Evolutionary conservation across 2,113 vertebrate species (phyloP).

Genomic region (Pygoscelis adeliae): DNA sequence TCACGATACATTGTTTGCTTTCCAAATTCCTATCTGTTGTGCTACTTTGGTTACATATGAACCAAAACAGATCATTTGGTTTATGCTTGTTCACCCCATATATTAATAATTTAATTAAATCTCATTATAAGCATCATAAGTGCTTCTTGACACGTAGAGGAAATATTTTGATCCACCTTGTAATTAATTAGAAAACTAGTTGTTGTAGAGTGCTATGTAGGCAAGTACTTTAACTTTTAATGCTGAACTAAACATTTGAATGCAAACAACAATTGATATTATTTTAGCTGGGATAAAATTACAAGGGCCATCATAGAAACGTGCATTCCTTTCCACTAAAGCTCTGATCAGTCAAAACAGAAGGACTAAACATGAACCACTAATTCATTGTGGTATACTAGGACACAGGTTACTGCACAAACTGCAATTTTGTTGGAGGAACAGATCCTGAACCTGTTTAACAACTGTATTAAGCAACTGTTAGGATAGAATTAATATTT

Average conservation of each 20-base stretch:
- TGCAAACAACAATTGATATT: neutral
- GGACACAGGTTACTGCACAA: neutral
- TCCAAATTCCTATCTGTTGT: neutral
- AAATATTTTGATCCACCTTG: neutral
- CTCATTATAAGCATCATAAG: neutral
- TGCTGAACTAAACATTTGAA: neutral
- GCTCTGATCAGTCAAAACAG: neutral
- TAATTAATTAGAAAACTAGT: neutral
- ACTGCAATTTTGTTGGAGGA: neutral
- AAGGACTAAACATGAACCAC: neutral
- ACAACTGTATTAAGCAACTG: neutral
- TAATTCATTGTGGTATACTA: neutral
- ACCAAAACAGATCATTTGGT: neutral
- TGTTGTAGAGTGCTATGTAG: accelerated
- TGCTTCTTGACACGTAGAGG: neutral
- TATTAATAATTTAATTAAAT: neutral
- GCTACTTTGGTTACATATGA: neutral
- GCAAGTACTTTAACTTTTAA: neutral
- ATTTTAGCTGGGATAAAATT: neutral
- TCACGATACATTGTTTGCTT: neutral
- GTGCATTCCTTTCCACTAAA: neutral
- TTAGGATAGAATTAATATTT: neutral
- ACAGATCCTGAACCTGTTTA: neutral
- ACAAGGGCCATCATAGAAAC: neutral
- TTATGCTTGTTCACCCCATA: neutral